These are phyloP conservation scores for Agrenia bidenticulata DNA, from an alignment of 2,888 invertebrate species.

Conservation along the genomic window DNA sequence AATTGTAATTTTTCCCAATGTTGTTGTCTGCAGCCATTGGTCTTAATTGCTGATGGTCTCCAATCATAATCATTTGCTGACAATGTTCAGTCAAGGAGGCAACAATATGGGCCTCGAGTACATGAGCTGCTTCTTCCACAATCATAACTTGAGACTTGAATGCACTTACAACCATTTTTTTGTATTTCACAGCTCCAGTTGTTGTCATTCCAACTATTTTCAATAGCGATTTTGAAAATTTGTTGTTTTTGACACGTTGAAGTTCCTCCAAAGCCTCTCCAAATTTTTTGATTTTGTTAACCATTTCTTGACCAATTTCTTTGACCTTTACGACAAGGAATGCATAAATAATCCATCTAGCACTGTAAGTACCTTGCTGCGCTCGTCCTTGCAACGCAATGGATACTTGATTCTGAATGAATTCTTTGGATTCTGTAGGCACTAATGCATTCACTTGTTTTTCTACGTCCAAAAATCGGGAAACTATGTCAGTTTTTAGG, in stretches of 20 bases:
- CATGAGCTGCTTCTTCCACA: slow-evolving; percentile 88
- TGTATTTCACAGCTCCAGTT: slow-evolving; percentile 70
- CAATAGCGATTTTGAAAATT: neutral
- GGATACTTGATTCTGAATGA: no score
- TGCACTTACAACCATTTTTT: slow-evolving; percentile 60
- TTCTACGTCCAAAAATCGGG: no score
- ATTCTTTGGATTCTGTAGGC: no score
- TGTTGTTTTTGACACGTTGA: no score
- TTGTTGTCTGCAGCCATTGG: slow-evolving; percentile 71
- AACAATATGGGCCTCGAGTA: slow-evolving; percentile 78
- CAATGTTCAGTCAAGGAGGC: slow-evolving; percentile 71
- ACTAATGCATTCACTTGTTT: no score
- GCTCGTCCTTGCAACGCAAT: no score
- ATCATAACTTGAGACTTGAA: slow-evolving; percentile 57
- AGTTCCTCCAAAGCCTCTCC: no score
- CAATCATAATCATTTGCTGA: slow-evolving; percentile 80
- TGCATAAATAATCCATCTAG: neutral
- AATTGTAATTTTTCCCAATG: slow-evolving; percentile 66
- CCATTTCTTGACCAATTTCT: neutral
- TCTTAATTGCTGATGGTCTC: slow-evolving; percentile 78
- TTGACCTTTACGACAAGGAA: neutral
- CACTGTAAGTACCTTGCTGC: neutral
- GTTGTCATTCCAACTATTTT: slow-evolving; percentile 68
- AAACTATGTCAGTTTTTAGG: no score
- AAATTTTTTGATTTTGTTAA: no score